A percentile compares a stretch with the other conserved stretches of the same genome.
These are phyloP conservation scores for Platygyra sinensis DNA, from an alignment of 64 coral and sea anemone species.

Conservation along the genomic window DNA sequence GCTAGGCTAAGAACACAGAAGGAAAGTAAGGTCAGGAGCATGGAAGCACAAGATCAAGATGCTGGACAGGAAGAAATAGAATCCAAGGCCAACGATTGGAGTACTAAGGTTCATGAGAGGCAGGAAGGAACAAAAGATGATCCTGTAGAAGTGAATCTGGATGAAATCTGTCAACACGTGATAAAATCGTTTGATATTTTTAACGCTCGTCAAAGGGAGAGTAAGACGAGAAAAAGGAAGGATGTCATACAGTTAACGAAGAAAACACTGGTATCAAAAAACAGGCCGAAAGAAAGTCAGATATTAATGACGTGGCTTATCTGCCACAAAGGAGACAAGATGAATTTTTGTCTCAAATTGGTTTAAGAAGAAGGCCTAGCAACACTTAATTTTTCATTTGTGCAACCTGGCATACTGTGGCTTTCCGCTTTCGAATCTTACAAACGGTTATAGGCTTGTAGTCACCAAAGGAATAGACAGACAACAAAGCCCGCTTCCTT, in stretches of 20 bases:
- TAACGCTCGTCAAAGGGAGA: not conserved
- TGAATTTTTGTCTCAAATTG: conserved; percentile 15
- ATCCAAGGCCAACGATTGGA: not conserved
- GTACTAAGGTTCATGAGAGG: not conserved
- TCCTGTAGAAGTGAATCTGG: not conserved
- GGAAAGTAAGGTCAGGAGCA: not conserved
- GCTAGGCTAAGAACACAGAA: not conserved
- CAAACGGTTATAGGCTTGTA: too few species aligned
- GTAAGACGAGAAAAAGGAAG: not conserved
- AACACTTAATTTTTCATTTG: not conserved
- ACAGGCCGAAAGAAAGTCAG: not conserved
- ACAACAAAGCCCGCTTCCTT: too few species aligned
- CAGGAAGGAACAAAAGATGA: not conserved
- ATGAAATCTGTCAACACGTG: conserved; percentile 37
- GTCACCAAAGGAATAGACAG: too few species aligned
- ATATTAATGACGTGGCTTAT: not conserved
- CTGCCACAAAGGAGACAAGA: not conserved
- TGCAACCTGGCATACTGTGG: not conserved
- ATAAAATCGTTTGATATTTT: conserved; percentile 38
- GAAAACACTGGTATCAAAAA: not conserved
- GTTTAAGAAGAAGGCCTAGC: not conserved
- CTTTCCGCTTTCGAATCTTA: not conserved
- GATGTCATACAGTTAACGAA: not conserved
- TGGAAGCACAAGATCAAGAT: not conserved
- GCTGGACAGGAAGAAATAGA: not conserved